Conservation (phyloP, 2,797 vertebrate species). For the Loriculus beryllinus region DNA sequence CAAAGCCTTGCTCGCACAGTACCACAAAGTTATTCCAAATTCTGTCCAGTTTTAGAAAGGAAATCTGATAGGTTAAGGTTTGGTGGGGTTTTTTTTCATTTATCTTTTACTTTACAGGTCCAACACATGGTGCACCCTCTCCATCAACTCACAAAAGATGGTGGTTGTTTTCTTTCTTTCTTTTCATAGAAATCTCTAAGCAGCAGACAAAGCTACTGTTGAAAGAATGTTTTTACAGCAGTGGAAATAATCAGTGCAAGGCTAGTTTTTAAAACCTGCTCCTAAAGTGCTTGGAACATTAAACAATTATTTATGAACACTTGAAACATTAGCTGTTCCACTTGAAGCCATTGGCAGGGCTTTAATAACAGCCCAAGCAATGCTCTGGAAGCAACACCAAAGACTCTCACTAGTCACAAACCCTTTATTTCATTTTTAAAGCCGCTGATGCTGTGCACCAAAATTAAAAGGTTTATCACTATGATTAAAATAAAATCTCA, state of each 20-base stretch:
- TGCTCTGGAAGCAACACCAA: slow-evolving; percentile 62
- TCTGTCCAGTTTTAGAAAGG: neutral
- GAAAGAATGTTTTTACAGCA: slow-evolving; percentile 39
- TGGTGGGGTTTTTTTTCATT: neutral
- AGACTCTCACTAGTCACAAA: slow-evolving; percentile 31
- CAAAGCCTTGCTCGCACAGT: neutral
- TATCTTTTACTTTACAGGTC: neutral
- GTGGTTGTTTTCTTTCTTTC: neutral
- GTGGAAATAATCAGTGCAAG: slow-evolving; percentile 53
- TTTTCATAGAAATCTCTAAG: neutral
- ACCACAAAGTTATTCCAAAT: neutral
- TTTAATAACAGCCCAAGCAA: slow-evolving; percentile 61
- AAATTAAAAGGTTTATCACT: slow-evolving; percentile 67
- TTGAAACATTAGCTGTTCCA: slow-evolving; percentile 69
- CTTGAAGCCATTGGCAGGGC: slow-evolving; percentile 59
- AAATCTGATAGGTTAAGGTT: neutral
- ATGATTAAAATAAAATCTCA: slow-evolving; percentile 62
- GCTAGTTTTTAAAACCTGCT: slow-evolving; percentile 61
- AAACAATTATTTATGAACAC: slow-evolving; percentile 72
- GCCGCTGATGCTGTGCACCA: neutral
- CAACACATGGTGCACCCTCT: neutral
- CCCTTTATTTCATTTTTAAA: slow-evolving; percentile 66
- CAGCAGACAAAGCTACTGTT: neutral
- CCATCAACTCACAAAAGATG: neutral
- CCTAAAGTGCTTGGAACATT: slow-evolving; percentile 67